Evolutionary conservation across 2,113 vertebrate species (phyloP), one percentile per base, ranked within the genome.

Genomic region (Beaufortia kweichowensis): DNA sequence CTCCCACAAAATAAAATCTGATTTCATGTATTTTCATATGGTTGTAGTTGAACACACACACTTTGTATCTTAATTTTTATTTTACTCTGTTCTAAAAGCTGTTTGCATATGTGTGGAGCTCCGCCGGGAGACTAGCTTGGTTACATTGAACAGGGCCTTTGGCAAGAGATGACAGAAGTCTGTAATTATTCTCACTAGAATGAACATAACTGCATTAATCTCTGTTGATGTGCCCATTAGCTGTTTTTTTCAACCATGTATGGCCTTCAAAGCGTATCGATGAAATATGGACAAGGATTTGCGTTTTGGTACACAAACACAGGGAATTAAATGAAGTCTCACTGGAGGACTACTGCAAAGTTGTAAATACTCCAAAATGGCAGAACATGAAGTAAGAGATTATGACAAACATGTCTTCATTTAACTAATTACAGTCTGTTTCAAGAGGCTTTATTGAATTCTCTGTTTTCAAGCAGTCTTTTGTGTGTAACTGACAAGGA

Each of bases 181-280:
- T 50, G 43, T 63, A 61, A 70, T 61, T 70, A 78, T 70, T 78
- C 76, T 62, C 65, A 70, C 39, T 28, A 61, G 76, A 78, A 69
- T 62, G 17, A 63, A 21, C 35, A 61, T 63, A 46, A 48, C 57
- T 70, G 29, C 24, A 62, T 35, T 61, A 50, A n/a, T 53, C 35
- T 70, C 21, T 59, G 35, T 17, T 60, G 65, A 70, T 78, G 28
- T 50, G 57, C 55, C 57, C 19, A 60, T 61, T 77, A 19, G 61
- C 50, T 43, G 15, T 68, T 50, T 60, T 70, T 57, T 55, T 17
- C 29, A 1, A 31, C 26, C 19, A 61, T 43, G 57, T 48, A 31
- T 61, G 57, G 57, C 71, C 33, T 69, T 67, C 26, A 60, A 60
- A 77, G 64, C 75, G 23, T 26, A 70, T 48, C 57, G 53, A 61